Conservation (phyloP, 2,888 invertebrate species). For the Leptinotarsa tumamoca region DNA sequence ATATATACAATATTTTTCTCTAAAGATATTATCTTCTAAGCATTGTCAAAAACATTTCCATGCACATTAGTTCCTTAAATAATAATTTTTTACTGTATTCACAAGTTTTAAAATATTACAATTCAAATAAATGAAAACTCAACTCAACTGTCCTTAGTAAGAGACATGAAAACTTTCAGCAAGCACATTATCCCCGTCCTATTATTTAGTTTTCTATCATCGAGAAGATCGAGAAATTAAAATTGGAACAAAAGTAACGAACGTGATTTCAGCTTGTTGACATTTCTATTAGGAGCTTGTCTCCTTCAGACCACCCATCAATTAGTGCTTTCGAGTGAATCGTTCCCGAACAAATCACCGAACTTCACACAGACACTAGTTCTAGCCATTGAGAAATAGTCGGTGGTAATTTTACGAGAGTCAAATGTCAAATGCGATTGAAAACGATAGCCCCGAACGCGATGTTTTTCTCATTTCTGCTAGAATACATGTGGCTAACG, state of each 20-base stretch:
- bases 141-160: not conserved
- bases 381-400: slow-evolving; percentile 34
- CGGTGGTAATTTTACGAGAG: slow-evolving; percentile 25
- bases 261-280: slow-evolving; percentile 59
- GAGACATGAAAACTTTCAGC: not conserved
- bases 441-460: slow-evolving; percentile 1
- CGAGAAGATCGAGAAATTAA: slow-evolving; percentile 40
- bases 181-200: not conserved
- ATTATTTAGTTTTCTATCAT: slow-evolving; percentile 3
- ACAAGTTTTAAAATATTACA: not conserved
- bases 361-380: slow-evolving; percentile 56
- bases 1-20: too few relatives aligned
- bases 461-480: slow-evolving; percentile 9
- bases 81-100: not conserved
- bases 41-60: too few relatives aligned
- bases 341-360: slow-evolving; percentile 60
- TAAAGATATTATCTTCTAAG: too few relatives aligned
- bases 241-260: slow-evolving; percentile 52
- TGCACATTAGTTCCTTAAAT: not conserved
- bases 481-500: not conserved
- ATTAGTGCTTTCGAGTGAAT: slow-evolving; percentile 65
- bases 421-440: slow-evolving; percentile 19
- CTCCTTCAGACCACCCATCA: slow-evolving; percentile 65
- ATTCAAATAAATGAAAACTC: not conserved
- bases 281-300: slow-evolving; percentile 66